Conservation (phyloP, 2,888 invertebrate species). For the Pammene aurita region DNA sequence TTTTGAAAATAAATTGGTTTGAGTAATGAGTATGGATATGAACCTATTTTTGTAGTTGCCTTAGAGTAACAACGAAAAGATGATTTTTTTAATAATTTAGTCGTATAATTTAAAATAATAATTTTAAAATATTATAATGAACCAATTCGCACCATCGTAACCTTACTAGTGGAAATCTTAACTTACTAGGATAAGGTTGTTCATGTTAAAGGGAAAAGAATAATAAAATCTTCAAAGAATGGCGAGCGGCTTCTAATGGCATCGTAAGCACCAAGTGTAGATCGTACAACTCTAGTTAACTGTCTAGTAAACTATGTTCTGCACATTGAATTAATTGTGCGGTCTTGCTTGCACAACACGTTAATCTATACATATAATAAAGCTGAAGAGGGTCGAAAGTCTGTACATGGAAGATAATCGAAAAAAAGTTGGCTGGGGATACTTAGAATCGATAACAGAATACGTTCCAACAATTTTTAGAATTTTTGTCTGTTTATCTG, state of each 20-base stretch:
- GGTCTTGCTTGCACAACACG: neutral
- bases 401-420: no score
- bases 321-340: slow-evolving; percentile 25
- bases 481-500: no score
- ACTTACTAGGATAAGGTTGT: neutral
- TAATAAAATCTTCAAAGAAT: slow-evolving; percentile 13
- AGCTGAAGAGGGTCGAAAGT: no score
- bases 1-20: slow-evolving; percentile 67
- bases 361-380: no score
- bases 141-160: no score
- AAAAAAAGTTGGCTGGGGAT: no score
- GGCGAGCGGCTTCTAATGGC: slow-evolving; percentile 17
- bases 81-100: neutral
- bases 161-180: neutral
- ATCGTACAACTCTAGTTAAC: slow-evolving; percentile 20
- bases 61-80: neutral
- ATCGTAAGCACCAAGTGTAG: slow-evolving; percentile 33
- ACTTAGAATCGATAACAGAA: no score
- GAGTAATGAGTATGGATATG: slow-evolving; percentile 46
- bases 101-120: no score
- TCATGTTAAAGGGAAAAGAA: neutral
- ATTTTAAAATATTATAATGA: no score
- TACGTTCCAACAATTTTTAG: no score
- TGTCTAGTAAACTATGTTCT: slow-evolving; percentile 18
- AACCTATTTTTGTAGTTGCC: slow-evolving; percentile 11